phyloP scores from a whole-genome alignment of 2,888 invertebrate species.

The Ichneumon xanthorius region DNA sequence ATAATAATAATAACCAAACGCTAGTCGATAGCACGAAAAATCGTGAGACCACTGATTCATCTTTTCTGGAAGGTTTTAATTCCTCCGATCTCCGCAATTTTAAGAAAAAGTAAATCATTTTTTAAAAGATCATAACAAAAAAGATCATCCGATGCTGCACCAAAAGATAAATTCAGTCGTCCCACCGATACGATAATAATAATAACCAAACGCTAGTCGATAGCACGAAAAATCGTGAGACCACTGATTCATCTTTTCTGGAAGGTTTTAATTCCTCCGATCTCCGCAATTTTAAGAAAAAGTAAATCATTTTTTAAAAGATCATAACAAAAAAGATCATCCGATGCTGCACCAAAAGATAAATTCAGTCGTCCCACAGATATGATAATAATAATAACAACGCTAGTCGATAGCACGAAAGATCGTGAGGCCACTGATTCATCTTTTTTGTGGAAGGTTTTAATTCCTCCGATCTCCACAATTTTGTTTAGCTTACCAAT shows the following conservation, averaged over 20 bases:
- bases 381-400: slow-evolving; percentile 28
- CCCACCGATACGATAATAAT: not conserved
- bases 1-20: too few species aligned
- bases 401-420: slow-evolving; percentile 60
- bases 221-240: slow-evolving; percentile 57
- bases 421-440: slow-evolving; percentile 53
- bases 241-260: slow-evolving; percentile 43
- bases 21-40: too few species aligned
- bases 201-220: slow-evolving; percentile 54
- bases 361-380: slow-evolving; percentile 7
- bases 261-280: slow-evolving; percentile 81
- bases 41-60: too few species aligned
- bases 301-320: not conserved
- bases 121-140: not conserved
- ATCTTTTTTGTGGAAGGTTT: slow-evolving; percentile 71
- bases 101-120: slow-evolving; percentile 18
- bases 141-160: slow-evolving; percentile 21
- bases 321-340: slow-evolving; percentile 15
- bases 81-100: too few species aligned
- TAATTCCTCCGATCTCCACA: slow-evolving; percentile 81
- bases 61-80: too few species aligned
- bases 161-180: slow-evolving; percentile 17
- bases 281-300: slow-evolving; percentile 75
- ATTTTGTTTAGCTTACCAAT: slow-evolving; percentile 83
- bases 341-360: slow-evolving; percentile 12